Evolutionary conservation across 2,888 invertebrate species (phyloP), one percentile per base, ranked within the genome.

Genomic region (Lacanobia oleracea): DNA sequence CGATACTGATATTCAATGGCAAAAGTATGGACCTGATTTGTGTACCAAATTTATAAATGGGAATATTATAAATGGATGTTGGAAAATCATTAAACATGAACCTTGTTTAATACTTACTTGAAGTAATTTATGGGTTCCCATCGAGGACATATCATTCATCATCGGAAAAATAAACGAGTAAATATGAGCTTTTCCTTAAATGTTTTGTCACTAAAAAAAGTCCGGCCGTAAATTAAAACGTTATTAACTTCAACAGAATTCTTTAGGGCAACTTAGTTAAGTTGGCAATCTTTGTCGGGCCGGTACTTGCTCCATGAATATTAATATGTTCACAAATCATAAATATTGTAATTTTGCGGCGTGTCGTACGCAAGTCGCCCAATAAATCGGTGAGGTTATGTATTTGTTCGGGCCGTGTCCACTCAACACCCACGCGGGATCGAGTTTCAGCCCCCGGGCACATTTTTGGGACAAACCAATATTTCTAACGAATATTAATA

Each of bases 401-500:
- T 88, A 90, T 91, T 88, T 88, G 89, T 75, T 83, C 81, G 83
- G 78, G 83, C 69, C 92, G 87, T 91, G 90, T 94, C 95, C 94
- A 91, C 92, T 93, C 91, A 88, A 91, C 94, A 90, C 95, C 95
- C 93, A 95, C 95, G 91, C 90, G 75, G 89, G 89, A 91, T 94
- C 94, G 90, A 87, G 91, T 93, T 93, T 93, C 95, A 94, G 95
- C 95, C 95, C 92, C 94, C 90, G 93, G 95, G 94, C 94, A 90
- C 93, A 93, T 94, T 93, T 95, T 95, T 94, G 94, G 94, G 94
- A 95, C 95, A 95, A 95, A 94, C 95, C 94, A 94, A 95, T 95
- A 95, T 94, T 93, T 95, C 94, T 94, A 96, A 95, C 94, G 94
- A 95, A 94, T 95, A 95, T 95, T 95, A 95, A 95, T 95, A 92